A percentile compares a stretch with the other conserved stretches of the same genome.
Evolutionary conservation across 2,113 vertebrate genomes (phyloP).

Genomic region (Rhombomys opimus): DNA sequence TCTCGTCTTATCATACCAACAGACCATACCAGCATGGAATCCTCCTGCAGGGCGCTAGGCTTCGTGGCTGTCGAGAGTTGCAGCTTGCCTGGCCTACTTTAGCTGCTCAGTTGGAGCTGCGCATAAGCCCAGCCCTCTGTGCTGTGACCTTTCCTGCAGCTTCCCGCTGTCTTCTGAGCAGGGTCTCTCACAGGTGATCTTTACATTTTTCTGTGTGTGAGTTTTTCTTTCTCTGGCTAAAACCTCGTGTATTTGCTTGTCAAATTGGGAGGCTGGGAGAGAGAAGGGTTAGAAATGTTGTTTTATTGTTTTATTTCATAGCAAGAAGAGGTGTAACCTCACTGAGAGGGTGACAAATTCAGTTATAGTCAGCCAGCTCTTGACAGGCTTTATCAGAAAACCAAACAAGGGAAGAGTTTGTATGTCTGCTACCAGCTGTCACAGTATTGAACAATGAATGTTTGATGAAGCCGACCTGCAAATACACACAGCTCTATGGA

Average conservation of each 20-base stretch:
- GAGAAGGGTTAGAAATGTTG: constrained; percentile 76
- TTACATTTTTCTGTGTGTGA: constrained; percentile 44
- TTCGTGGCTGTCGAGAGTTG: neutral
- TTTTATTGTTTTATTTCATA: constrained; percentile 82
- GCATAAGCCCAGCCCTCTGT: neutral
- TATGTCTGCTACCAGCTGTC: constrained; percentile 83
- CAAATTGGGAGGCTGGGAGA: constrained; percentile 42
- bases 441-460: constrained; percentile 88
- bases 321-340: constrained; percentile 83
- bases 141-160: neutral
- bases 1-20: neutral
- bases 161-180: neutral
- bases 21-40: neutral
- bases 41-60: neutral
- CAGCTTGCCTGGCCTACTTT: neutral
- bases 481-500: constrained; percentile 85
- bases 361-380: constrained; percentile 86
- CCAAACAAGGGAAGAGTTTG: constrained; percentile 86
- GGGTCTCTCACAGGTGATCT: neutral
- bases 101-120: constrained; percentile 41
- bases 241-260: constrained; percentile 72
- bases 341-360: constrained; percentile 85
- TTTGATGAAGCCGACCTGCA: constrained; percentile 89
- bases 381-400: constrained; percentile 89
- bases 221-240: constrained; percentile 51